Base-by-base conservation (phyloP, 2,888 invertebrate species). In the Torymus aiolomorphi region DNA sequence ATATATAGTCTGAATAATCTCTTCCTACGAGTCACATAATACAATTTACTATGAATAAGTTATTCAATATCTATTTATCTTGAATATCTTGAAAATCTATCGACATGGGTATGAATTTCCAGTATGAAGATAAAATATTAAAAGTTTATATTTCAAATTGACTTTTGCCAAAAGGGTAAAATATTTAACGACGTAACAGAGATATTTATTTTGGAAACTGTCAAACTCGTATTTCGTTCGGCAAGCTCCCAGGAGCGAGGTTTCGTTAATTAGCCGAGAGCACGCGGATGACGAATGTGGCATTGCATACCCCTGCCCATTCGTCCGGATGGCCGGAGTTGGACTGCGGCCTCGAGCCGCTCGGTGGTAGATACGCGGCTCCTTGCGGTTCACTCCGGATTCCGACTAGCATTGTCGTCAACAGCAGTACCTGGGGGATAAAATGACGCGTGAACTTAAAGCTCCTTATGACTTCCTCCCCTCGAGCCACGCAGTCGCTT, bases 291-390 rank as follows among this genome's bases (percentile, higher is more conserved):
- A 56, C 8, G 42, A 42, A 42, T 42, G 42, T 42, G 4, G 42
- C 52, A 65, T 57, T 83, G 84, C 88, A 85, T 88, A 90, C 90
- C 83, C 89, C 89, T 65, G 89, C 89, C 89, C 91, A 90, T 67
- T 89, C 90, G 76, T 90, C 90, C 59, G 90, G 91, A 83, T 90
- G 90, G 74, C 89, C 90, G 56, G 80, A 82, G 12, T 85, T n/a
- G 20, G 84, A 84, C 73, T 57, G 72, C 67, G 76, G 76, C 63
- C 80, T 51, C 65, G 18, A 89, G 14, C 90, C 89, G 83, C 91
- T 92, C 0, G 93, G 93, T 24, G 93, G 93, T 75, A 93, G 89
- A 85, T 93, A 93, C 80, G 91, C 92, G 81, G 92, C 86, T 76
- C 88, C 89, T 83, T 91, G 90, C 90, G 85, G 92, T 90, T 90